phyloP scores from a whole-genome alignment of 2,113 vertebrate genomes.

The Microtus ochrogaster region DNA sequence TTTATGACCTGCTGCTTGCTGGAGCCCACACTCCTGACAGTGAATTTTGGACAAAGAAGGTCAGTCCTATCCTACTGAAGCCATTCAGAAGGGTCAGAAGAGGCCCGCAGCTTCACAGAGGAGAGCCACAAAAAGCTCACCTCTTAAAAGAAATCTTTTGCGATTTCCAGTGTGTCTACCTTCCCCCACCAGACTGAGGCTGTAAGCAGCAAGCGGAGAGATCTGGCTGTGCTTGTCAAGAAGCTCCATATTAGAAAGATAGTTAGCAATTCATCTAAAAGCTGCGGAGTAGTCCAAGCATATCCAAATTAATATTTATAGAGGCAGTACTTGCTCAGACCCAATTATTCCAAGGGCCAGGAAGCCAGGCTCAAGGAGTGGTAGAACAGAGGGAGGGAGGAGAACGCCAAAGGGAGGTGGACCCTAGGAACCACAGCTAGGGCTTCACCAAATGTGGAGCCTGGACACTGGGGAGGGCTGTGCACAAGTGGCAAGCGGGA shows the following conservation, averaged over 20 bases:
- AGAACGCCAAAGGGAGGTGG: constrained; percentile 57
- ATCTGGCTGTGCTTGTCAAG: constrained; percentile 78
- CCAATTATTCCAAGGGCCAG: constrained; percentile 85
- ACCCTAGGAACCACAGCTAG: constrained; percentile 67
- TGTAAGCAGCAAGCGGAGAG: constrained; percentile 56
- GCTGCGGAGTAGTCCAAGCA: constrained; percentile 84
- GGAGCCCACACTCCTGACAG: background rate
- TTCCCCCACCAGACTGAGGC: background rate
- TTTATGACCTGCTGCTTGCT: background rate
- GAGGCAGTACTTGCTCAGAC: constrained; percentile 84
- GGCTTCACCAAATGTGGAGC: constrained; percentile 65
- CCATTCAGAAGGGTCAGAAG: background rate
- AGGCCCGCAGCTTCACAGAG: background rate
- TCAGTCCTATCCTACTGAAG: background rate
- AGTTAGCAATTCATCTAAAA: constrained; percentile 88
- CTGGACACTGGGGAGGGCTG: constrained; percentile 66
- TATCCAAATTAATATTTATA: constrained; percentile 89
- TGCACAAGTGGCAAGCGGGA: constrained; percentile 37
- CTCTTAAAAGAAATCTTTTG: background rate
- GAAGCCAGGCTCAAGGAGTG: constrained; percentile 76
- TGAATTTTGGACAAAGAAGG: background rate
- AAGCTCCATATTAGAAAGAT: constrained; percentile 82
- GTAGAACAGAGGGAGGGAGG: constrained; percentile 56
- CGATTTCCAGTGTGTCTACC: background rate
- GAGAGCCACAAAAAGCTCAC: fast-evolving